Conservation (phyloP, 2,113 vertebrate genomes). For the Lates calcarifer region DNA sequence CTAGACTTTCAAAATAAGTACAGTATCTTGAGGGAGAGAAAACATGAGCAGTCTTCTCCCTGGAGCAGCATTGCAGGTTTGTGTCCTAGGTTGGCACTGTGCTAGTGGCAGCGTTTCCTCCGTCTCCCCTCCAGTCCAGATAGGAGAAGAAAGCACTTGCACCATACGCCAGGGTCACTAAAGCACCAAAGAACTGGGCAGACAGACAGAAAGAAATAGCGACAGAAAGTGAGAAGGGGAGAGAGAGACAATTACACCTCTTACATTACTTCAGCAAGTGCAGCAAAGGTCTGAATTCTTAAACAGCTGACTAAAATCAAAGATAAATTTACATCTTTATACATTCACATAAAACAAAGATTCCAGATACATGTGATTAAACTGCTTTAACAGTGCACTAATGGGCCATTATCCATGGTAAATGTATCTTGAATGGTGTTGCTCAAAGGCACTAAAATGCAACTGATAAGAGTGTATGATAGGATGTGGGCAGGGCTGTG, state of each 20-base stretch:
- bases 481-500: background rate
- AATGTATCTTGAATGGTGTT: background rate
- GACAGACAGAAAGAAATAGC: background rate
- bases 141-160: conserved; percentile 90
- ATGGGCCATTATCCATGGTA: background rate
- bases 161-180: conserved; percentile 86
- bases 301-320: background rate
- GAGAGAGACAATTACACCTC: background rate
- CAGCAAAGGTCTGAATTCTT: background rate
- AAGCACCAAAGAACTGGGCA: conserved; percentile 89
- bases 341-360: background rate
- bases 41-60: background rate
- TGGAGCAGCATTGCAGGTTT: background rate
- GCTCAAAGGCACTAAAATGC: conserved; percentile 2
- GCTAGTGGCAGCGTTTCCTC: conserved; percentile 88
- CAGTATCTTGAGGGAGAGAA: background rate
- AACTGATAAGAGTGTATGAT: conserved; percentile 31
- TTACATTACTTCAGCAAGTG: background rate
- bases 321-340: background rate
- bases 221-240: background rate
- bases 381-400: background rate
- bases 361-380: background rate
- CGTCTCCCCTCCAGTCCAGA: conserved; percentile 86
- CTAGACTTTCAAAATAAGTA: background rate
- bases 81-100: conserved; percentile 81